Base-by-base conservation (phyloP, 1,140 invertebrate species). In the Ceratoteleas bidentatus region DNA sequence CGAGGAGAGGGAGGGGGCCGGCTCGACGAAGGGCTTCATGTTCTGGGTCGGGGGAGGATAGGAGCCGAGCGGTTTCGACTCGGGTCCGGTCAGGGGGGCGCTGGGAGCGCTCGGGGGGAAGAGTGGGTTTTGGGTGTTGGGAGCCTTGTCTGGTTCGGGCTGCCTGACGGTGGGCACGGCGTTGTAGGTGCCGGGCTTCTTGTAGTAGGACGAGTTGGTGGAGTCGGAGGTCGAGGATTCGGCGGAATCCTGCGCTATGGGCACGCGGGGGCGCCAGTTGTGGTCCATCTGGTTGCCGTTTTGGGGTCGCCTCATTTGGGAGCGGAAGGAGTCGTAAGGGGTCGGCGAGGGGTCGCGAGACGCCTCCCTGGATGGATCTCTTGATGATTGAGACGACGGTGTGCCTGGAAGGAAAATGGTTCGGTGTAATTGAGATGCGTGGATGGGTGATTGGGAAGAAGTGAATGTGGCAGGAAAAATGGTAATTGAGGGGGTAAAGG, bases 291-390 rank as follows among this genome's bases (percentile, higher is more conserved):
- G 62, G 68, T 81, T 85, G 4, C 69, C 53, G 33, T 78, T 85
- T 73, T 65, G 70, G 33, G 74, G 36, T 15, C 87, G 84, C 50
- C 87, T 88, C 54, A 89, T 86, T 72, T 89, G 86, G 60, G 85
- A 83, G 16, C 87, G 84, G 43, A 89, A 90, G 32, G 88, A 86
- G 8, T 72, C 43, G 50, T 89, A 88, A 16, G 87, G 88, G 0
- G 89, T 90, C 61, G 90, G 90, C 13, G 90, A 91, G 16, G 89
- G 87, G 66, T 90, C 89, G 68, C 89, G 85, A 0, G 89, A 90
- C 6, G 88, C 81, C 68, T 90, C 89, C 64, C 89, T 80, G 6
- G 89, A 90, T 32, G 89, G 89, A 61, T 89, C 88, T 49, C 88
- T 86, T 0, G 89, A 90, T 24, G 89, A 90, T 38, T 90, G 89